Percentiles rank a stretch among this genome's conserved stretches.
Evolutionary conservation across 2,113 vertebrate genomes (phyloP).

Genomic region (Nipponia nippon): DNA sequence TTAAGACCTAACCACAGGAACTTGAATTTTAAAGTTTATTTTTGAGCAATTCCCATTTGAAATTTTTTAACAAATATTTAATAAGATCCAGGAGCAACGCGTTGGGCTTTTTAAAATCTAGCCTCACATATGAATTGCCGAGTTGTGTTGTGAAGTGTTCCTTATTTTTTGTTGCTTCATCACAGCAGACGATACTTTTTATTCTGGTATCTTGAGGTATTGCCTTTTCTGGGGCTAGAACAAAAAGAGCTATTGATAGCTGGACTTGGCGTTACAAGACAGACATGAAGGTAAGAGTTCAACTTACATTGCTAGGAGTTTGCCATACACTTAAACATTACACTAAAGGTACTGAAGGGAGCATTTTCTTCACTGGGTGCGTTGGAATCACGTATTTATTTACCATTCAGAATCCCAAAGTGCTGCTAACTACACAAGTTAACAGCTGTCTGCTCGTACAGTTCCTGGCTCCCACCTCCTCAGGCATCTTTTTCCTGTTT

Average conservation of each 20-base stretch:
- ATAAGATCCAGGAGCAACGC: background rate
- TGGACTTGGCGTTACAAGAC: background rate
- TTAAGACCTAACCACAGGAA: background rate
- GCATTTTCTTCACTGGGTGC: background rate
- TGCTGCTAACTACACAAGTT: background rate
- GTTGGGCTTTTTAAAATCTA: background rate
- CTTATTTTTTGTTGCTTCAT: background rate
- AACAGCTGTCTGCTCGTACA: slow-evolving; percentile 37
- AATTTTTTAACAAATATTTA: background rate
- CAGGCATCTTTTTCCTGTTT: slow-evolving; percentile 67
- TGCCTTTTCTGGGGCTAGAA: background rate
- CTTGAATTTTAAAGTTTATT: background rate
- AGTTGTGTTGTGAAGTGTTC: background rate
- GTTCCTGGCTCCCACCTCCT: slow-evolving; percentile 41
- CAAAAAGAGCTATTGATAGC: background rate
- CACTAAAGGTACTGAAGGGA: background rate
- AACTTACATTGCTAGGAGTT: background rate
- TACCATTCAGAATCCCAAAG: background rate
- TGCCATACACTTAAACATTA: background rate
- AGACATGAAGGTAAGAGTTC: background rate
- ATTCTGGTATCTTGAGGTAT: background rate
- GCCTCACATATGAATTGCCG: rapidly evolving
- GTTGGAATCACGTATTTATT: background rate
- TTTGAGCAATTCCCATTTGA: background rate
- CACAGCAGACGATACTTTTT: background rate